Evolutionary conservation across 1,140 invertebrate genomes (phyloP).

Genomic region (Euglossa dilemma): DNA sequence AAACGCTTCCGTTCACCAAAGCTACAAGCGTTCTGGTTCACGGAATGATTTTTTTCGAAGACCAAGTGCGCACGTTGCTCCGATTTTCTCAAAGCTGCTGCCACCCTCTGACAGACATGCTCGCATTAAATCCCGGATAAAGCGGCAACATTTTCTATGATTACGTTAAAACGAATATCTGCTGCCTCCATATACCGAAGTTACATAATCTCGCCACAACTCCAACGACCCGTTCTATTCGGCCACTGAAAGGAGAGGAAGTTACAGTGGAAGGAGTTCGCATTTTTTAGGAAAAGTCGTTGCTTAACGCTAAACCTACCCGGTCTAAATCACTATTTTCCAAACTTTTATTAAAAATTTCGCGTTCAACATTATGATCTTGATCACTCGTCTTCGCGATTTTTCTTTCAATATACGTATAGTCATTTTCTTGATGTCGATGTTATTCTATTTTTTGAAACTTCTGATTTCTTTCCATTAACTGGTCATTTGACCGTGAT

Average conservation of each 20-base stretch:
- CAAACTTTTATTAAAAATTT: too few species aligned
- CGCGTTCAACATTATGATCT: too few species aligned
- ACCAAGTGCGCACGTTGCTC: neutral
- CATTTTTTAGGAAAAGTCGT: neutral
- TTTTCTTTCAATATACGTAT: too few species aligned
- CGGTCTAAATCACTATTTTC: too few species aligned
- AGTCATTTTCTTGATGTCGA: too few species aligned
- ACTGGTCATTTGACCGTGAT: too few species aligned
- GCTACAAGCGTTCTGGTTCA: neutral
- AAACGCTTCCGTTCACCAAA: neutral
- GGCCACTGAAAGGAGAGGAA: neutral
- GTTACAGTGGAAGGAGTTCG: neutral
- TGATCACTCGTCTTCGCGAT: too few species aligned
- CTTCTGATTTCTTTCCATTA: too few species aligned
- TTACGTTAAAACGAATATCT: slow-evolving; percentile 32
- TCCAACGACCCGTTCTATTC: neutral
- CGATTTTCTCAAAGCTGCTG: neutral
- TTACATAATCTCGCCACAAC: slow-evolving; percentile 13
- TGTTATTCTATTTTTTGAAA: too few species aligned
- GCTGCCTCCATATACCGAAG: neutral
- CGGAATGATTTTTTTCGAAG: neutral
- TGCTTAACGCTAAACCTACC: too few species aligned
- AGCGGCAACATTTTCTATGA: slow-evolving; percentile 22
- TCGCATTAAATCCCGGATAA: slow-evolving; percentile 6
- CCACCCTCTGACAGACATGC: neutral